Base-by-base conservation (phyloP, 2,113 vertebrate genomes). In the Brachypteracias leptosomus region DNA sequence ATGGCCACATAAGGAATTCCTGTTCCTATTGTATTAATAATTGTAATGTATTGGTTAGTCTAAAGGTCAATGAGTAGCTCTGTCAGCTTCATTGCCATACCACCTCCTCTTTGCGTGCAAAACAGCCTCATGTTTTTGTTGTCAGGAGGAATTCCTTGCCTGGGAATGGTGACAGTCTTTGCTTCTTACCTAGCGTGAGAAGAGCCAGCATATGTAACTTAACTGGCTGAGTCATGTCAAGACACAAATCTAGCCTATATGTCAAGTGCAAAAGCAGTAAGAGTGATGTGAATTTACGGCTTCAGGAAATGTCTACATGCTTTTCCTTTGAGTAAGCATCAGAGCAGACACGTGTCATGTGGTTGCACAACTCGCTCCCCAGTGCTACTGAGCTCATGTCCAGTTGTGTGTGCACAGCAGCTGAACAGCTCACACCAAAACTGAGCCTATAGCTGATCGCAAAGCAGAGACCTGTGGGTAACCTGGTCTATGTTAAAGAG, bases 191-290 rank as follows among this genome's bases (percentile, higher is more conserved):
- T 58, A 2, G 40, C 13, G 5, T 93, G 93, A 74, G 91, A 89
- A 90, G 65, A 18, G 63, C 80, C 42, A 4, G 40, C 1, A 16
- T 36, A 7, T 16, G 14, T 4, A 42, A 65, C 70, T 66, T n/a
- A 24, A n/a, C 3, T n/a, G 46, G 21, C 3, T 96, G 94, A 97
- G 74, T 97, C 97, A 95, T 49, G 28, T 10, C 14, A 8, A 70
- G 13, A 47, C 68, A 67, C 71, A 70, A 65, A 90, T 68, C 67
- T 8, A 40, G 77, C 88, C 77, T 26, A 4, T 29, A 22, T 52
- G 91, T 26, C 3, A 77, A 73, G 47, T 62, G 57, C 73, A 40
- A 65, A 55, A 68, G 79, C 87, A 90, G 78, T 20, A 16, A 47
- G 54, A 80, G 59, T 47, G 68, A 87, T 44, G 42, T 11, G 40